A percentile compares a stretch with the other conserved stretches of the same genome.
Evolutionary conservation across 2,888 invertebrate species (phyloP).

Genomic region (Rugalucina vietnamica): DNA sequence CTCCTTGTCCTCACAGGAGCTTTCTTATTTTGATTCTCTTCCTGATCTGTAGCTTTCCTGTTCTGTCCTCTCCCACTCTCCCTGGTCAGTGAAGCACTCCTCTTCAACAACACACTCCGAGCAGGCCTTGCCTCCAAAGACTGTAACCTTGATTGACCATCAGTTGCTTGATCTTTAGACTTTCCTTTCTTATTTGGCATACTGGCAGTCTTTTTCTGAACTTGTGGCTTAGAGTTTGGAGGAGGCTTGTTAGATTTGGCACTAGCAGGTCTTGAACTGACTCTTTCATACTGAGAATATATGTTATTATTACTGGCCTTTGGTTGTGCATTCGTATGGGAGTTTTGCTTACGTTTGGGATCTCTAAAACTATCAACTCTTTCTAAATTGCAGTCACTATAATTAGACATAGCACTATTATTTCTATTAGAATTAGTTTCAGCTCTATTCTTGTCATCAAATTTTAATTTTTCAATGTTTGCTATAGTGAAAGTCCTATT

Average conservation of each 20-base stretch:
- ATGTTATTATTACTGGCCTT: background rate
- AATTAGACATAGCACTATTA: slow-evolving; percentile 49
- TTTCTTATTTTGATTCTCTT: slow-evolving; percentile 33
- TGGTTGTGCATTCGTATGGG: background rate
- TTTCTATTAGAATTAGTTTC: slow-evolving; percentile 19
- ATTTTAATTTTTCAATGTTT: background rate
- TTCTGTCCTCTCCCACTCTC: slow-evolving; percentile 23
- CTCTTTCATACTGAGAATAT: slow-evolving; percentile 15
- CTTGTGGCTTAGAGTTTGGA: slow-evolving; percentile 50
- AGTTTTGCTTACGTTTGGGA: background rate
- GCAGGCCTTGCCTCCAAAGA: slow-evolving; percentile 49
- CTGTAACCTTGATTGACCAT: background rate
- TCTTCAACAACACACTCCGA: slow-evolving; percentile 50
- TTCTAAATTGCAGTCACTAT: slow-evolving; percentile 24
- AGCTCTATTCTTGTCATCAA: background rate
- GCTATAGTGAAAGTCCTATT: background rate
- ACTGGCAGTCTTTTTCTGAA: slow-evolving; percentile 10
- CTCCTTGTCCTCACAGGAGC: slow-evolving; percentile 44
- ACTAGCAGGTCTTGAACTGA: slow-evolving; percentile 37
- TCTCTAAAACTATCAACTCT: background rate
- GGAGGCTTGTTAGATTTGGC: slow-evolving; percentile 57
- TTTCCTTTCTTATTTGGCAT: slow-evolving; percentile 10
- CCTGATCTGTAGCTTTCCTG: slow-evolving; percentile 14
- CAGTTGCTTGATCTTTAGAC: background rate
- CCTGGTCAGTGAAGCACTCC: slow-evolving; percentile 50